Evolutionary conservation across 2,797 vertebrate species (phyloP).

Genomic region (Argya squamiceps): DNA sequence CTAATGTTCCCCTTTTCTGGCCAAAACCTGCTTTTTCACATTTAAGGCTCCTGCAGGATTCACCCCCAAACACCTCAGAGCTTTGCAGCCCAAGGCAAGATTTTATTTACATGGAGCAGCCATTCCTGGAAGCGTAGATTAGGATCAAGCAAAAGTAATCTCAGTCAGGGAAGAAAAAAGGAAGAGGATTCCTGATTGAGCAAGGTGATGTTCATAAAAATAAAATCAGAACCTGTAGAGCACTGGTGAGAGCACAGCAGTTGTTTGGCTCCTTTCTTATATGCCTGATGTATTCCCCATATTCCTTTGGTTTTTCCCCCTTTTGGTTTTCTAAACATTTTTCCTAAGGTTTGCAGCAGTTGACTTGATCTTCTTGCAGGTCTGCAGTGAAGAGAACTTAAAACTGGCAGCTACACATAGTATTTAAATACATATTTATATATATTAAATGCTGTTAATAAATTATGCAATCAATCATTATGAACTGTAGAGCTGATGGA

Average conservation of each 20-base stretch:
- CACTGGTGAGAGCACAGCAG: background rate
- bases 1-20: background rate
- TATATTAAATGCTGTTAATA: background rate
- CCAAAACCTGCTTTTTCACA: background rate
- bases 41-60: background rate
- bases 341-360: background rate
- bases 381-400: background rate
- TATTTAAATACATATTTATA: background rate
- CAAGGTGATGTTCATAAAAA: background rate
- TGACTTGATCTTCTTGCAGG: background rate
- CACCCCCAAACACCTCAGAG: background rate
- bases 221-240: background rate
- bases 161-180: background rate
- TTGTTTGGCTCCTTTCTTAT: background rate
- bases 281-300: accelerated
- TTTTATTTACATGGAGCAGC: background rate
- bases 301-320: background rate
- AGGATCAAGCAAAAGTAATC: background rate
- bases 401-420: accelerated
- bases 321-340: background rate
- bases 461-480: background rate
- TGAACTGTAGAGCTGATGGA: background rate
- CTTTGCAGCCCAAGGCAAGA: background rate
- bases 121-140: background rate
- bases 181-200: background rate